Evolutionary conservation across 1,140 invertebrate species (phyloP), one percentile per base, ranked within the genome.

Genomic region (Augochlora pura): DNA sequence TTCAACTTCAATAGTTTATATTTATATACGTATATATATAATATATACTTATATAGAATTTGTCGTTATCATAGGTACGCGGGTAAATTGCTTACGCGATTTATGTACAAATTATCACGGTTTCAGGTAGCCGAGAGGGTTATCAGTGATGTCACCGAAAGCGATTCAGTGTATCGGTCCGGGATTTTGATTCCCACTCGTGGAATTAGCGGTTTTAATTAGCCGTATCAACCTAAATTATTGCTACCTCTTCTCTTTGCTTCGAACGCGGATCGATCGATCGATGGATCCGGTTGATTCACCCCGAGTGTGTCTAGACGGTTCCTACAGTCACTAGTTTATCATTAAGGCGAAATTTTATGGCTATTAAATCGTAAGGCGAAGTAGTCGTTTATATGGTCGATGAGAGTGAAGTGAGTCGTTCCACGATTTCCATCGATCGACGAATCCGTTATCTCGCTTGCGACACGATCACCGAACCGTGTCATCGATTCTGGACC

Each of bases 51-150:
- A 82, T 69, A 78, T 74, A 82, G 18, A 62, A 68, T 57, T 85
- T 65, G 76, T 85, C 21, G 77, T 77, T 77, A 82, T 60, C 64
- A 32, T 85, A 85, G 84, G 79, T 85, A 84, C 84, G 60, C 38
- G 69, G 66, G 60, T 82, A 85, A 57, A 79, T 75, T 83, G 71
- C 77, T 85, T 85, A 85, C 83, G 78, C 70, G 70, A 85, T 78
- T 81, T 86, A 86, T 86, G 75, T 86, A 86, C 83, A 86, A 78
- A 63, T 86, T 86, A 86, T 86, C 83, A 86, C 84, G 83, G 38
- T 86, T 82, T 86, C 83, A 86, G 84, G 83, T 86, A 86, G 84
- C 83, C 84, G 71, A 74, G 83, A 86, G 80, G 71, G 18, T 52
- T 16, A 86, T 85, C 75, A 72, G 84, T 74, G 65, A 46, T 62